A percentile compares a stretch with the other conserved stretches of the same genome.
These are phyloP conservation scores for Pantherophis vulpinus DNA, from an alignment of 2,797 vertebrate species.

Conservation along the genomic window DNA sequence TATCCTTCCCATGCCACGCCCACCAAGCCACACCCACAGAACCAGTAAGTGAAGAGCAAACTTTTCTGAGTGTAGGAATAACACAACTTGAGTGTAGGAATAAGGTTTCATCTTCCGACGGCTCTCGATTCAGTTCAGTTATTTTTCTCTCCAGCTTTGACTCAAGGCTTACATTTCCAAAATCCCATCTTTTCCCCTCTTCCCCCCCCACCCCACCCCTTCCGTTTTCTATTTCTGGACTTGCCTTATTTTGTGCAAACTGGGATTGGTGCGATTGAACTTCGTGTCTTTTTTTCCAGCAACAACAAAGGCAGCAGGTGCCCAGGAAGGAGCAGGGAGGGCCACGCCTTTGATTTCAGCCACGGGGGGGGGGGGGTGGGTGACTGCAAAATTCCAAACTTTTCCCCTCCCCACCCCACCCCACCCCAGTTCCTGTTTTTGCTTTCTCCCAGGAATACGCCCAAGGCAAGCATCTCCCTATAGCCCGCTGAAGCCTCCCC, in stretches of 20 bases:
- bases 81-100: not conserved
- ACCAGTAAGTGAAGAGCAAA: not conserved
- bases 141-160: not conserved
- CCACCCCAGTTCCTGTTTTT: not conserved
- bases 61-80: not conserved
- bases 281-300: not conserved
- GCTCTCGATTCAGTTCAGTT: not conserved
- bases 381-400: not conserved
- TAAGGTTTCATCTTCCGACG: not conserved
- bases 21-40: no score
- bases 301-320: not conserved
- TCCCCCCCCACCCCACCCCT: no score
- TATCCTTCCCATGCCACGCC: no score
- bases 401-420: rapidly evolving
- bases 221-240: not conserved
- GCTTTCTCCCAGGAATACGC: not conserved
- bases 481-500: no score
- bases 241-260: not conserved
- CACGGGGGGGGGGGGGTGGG: not conserved
- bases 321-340: not conserved
- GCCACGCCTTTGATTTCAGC: not conserved
- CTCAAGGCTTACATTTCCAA: not conserved
- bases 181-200: no score
- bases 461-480: not conserved
- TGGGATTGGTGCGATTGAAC: not conserved